phyloP scores from a whole-genome alignment of 2,113 vertebrate genomes.

The Brachyhypopomus occidentalis region DNA sequence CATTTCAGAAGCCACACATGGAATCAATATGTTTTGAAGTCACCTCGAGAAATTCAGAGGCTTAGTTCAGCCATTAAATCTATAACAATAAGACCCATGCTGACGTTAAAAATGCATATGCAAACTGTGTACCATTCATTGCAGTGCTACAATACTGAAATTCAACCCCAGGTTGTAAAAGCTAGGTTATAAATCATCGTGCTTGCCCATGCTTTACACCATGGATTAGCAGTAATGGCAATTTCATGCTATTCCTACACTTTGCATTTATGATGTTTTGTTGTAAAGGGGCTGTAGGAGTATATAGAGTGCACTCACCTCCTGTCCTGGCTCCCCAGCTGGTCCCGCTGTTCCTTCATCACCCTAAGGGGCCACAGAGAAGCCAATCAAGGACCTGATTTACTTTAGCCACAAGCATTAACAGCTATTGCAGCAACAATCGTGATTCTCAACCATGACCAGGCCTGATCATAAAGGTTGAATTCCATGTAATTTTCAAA shows the following conservation, averaged over 20 bases:
- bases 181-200: neutral
- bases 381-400: constrained; percentile 24
- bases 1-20: neutral
- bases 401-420: neutral
- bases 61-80: neutral
- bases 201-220: neutral
- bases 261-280: constrained; percentile 18
- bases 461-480: neutral
- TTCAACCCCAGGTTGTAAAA: neutral
- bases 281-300: neutral
- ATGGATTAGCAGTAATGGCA: neutral
- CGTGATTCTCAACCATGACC: neutral
- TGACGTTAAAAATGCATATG: neutral
- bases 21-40: constrained; percentile 1
- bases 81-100: neutral
- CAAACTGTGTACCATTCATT: neutral
- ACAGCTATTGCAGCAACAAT: neutral
- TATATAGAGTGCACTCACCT: constrained; percentile 80
- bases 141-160: neutral
- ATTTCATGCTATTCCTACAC: constrained; percentile 29
- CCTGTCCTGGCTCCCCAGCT: constrained; percentile 80
- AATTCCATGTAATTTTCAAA: neutral
- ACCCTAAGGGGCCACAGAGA: constrained; percentile 73
- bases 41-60: constrained; percentile 2
- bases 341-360: constrained; percentile 87